Percentiles rank a stretch among this genome's conserved stretches.
phyloP scores from a whole-genome alignment of 2,113 vertebrate genomes.

The Ophiodon elongatus region DNA sequence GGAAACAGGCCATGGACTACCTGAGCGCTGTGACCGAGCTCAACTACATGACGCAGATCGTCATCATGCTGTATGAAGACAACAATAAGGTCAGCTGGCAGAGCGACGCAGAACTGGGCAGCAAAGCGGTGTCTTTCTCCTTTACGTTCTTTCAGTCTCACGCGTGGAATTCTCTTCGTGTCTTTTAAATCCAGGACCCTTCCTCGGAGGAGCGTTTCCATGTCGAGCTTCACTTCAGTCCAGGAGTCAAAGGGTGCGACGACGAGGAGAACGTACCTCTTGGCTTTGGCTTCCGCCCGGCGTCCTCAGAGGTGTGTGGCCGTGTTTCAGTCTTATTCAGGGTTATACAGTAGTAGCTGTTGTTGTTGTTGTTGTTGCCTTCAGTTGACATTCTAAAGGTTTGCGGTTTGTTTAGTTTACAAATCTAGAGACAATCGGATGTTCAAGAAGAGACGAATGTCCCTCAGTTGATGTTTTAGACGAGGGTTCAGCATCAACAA shows the following conservation, averaged over 20 bases:
- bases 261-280: slow-evolving; percentile 92
- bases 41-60: slow-evolving; percentile 99
- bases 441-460: neutral
- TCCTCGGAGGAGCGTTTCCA: slow-evolving; percentile 98
- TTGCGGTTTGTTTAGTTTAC: neutral
- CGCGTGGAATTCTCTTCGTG: neutral
- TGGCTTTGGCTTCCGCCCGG: slow-evolving; percentile 95
- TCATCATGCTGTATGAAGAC: slow-evolving; percentile 99
- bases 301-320: slow-evolving; percentile 90
- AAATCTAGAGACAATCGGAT: neutral
- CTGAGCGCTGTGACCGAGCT: slow-evolving; percentile 96
- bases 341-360: neutral
- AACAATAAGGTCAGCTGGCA: slow-evolving; percentile 90
- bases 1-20: slow-evolving; percentile 98
- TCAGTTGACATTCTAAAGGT: neutral
- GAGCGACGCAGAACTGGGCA: neutral
- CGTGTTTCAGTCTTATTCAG: neutral
- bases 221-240: slow-evolving; percentile 97
- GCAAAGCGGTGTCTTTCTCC: neutral
- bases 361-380: neutral
- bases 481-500: no score
- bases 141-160: neutral
- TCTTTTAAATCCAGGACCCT: slow-evolving; percentile 86
- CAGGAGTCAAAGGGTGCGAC: slow-evolving; percentile 94
- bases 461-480: neutral